These are phyloP conservation scores for Ctenoplectra terminalis DNA, from an alignment of 1,140 invertebrate species.

Conservation along the genomic window DNA sequence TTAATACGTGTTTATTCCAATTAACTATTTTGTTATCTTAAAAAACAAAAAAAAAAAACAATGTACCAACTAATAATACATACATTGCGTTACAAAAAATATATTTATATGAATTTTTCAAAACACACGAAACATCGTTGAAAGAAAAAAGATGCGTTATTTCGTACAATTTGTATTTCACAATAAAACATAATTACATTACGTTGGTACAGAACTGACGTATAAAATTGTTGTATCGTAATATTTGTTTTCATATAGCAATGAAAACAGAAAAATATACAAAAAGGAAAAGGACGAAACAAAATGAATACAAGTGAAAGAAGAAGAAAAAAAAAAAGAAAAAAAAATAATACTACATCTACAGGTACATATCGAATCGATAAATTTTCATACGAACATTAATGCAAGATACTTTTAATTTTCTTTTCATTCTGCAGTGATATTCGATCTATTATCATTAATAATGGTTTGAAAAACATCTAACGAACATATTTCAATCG, in stretches of 20 bases:
- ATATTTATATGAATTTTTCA: not conserved
- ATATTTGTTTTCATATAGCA: slow-evolving; percentile 1
- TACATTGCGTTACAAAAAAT: not conserved
- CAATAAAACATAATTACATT: slow-evolving; percentile 1
- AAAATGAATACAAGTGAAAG: slow-evolving; percentile 24
- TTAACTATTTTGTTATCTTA: not conserved
- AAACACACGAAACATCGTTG: not conserved
- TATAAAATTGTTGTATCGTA: not conserved
- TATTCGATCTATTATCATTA: slow-evolving; percentile 7
- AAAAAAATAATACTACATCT: not conserved
- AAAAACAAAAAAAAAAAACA: not conserved
- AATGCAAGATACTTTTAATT: not conserved
- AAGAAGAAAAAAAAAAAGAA: no score
- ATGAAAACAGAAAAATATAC: slow-evolving; percentile 11
- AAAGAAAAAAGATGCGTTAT: not conserved
- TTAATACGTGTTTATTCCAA: not conserved
- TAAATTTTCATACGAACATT: slow-evolving; percentile 5
- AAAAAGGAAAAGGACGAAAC: slow-evolving; percentile 15
- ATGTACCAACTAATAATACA: not conserved
- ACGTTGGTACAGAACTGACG: not conserved
- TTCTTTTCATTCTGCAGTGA: not conserved
- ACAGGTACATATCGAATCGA: not conserved
- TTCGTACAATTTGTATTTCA: not conserved
- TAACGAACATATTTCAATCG: slow-evolving; percentile 58
- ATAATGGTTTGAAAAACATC: slow-evolving; percentile 48